Percentiles rank a stretch among this genome's conserved stretches.
Evolutionary conservation across 2,797 vertebrate species (phyloP).

Genomic region (Monodelphis domestica): DNA sequence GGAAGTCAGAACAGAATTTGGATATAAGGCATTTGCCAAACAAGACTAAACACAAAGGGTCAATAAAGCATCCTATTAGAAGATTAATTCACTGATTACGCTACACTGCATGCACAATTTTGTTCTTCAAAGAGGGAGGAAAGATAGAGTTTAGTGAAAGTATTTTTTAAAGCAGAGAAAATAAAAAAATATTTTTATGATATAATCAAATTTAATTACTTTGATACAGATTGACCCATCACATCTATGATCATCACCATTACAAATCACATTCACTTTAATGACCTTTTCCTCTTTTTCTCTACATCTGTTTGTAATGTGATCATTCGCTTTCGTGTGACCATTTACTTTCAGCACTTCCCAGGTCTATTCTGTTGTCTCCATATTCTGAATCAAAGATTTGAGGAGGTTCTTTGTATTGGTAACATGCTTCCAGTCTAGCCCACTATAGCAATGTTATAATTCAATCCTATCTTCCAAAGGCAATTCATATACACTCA

Average conservation of each 20-base stretch:
- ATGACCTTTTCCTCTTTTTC: background rate
- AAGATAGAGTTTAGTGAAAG: background rate
- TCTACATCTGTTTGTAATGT: background rate
- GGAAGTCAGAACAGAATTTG: constrained; percentile 1
- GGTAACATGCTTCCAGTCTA: background rate
- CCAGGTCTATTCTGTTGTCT: background rate
- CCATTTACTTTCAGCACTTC: background rate
- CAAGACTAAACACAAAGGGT: background rate
- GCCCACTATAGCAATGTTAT: background rate
- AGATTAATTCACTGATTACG: background rate
- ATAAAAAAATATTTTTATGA: constrained; percentile 10
- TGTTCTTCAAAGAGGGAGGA: background rate
- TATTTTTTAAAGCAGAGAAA: constrained; percentile 19
- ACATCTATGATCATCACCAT: background rate
- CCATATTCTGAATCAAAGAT: background rate
- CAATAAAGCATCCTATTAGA: rapidly evolving
- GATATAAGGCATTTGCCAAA: constrained; percentile 62
- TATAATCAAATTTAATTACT: background rate
- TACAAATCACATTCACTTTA: background rate
- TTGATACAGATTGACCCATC: background rate
- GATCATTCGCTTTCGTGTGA: background rate
- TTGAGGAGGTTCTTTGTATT: background rate
- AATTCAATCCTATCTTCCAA: constrained; percentile 4
- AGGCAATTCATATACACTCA: background rate
- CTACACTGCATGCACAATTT: background rate